Conservation (phyloP, 92 coral and sea anemone species). For the Anthopleura xanthogrammica region DNA sequence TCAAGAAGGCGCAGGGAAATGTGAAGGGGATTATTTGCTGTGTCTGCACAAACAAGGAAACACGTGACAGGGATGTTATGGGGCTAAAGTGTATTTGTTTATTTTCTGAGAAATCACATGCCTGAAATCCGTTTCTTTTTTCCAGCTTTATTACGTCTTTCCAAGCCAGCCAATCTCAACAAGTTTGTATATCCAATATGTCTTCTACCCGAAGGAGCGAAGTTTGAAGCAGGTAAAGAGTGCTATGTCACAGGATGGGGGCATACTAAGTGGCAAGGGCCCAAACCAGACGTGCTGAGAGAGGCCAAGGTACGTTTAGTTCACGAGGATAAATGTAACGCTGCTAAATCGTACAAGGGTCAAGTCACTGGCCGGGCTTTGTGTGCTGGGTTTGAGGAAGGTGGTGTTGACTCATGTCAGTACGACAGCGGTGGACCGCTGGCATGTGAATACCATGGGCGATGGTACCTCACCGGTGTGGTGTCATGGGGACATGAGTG, state of each 20-base stretch:
- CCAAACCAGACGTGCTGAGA: conserved; percentile 65
- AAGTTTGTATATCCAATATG: conserved; percentile 77
- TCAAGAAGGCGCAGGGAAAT: too few relatives aligned
- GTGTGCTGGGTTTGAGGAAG: conserved; percentile 86
- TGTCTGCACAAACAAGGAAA: too few relatives aligned
- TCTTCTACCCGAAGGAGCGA: conserved; percentile 59
- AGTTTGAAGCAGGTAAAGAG: conserved; percentile 64
- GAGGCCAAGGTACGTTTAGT: conserved; percentile 76
- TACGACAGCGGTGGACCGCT: conserved; percentile 90
- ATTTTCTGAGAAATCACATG: background rate
- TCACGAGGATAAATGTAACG: conserved; percentile 64
- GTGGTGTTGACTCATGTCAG: conserved; percentile 92
- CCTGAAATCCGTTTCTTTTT: conserved; percentile 5
- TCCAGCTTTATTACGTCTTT: conserved; percentile 62
- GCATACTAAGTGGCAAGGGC: conserved; percentile 65
- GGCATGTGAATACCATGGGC: conserved; percentile 76
- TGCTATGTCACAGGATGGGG: conserved; percentile 95
- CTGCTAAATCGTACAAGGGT: conserved; percentile 57
- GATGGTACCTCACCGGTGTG: conserved; percentile 86
- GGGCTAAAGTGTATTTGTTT: too few relatives aligned
- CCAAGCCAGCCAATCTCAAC: conserved; percentile 62
- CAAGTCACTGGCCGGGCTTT: conserved; percentile 61
- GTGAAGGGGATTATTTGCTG: too few relatives aligned
- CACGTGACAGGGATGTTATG: too few relatives aligned
- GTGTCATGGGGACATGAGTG: conserved; percentile 89